Conservation (phyloP, 2,113 vertebrate species). For the Cyanoliseus patagonus region DNA sequence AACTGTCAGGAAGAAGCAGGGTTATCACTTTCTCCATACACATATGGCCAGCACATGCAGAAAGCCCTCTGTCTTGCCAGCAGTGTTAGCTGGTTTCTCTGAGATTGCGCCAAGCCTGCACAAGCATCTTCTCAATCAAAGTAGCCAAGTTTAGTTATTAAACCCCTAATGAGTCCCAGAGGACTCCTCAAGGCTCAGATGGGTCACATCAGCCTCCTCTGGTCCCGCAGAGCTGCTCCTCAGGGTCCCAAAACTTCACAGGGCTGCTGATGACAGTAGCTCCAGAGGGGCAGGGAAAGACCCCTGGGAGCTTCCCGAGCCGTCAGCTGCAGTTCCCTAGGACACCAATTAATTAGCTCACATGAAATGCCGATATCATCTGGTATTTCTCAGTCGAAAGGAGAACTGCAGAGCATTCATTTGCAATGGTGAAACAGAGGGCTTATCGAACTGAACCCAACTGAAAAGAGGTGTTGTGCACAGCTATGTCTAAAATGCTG, state of each 20-base stretch:
- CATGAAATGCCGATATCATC: not conserved
- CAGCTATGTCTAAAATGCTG: not conserved
- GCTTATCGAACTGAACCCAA: not conserved
- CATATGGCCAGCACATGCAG: not conserved
- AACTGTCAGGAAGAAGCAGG: not conserved
- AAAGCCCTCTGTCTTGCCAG: slow-evolving; percentile 16
- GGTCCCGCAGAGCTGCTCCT: not conserved
- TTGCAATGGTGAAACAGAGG: not conserved
- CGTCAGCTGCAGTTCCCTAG: not conserved
- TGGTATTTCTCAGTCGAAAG: not conserved
- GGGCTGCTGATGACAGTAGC: not conserved
- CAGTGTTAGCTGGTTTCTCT: not conserved
- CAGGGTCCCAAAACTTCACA: not conserved
- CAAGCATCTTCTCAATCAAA: slow-evolving; percentile 15
- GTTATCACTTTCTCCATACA: not conserved
- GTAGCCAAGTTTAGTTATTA: slow-evolving; percentile 14
- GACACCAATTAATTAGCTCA: not conserved
- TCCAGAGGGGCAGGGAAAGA: not conserved
- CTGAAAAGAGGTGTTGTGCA: not conserved
- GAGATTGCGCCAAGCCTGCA: not conserved
- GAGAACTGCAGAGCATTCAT: not conserved
- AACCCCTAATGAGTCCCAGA: slow-evolving; percentile 32
- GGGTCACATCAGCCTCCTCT: not conserved
- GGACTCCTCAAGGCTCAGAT: not conserved
- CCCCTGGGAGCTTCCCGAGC: not conserved